Evolutionary conservation across 2,888 invertebrate species (phyloP).

Genomic region (Oxystoma pomonae): DNA sequence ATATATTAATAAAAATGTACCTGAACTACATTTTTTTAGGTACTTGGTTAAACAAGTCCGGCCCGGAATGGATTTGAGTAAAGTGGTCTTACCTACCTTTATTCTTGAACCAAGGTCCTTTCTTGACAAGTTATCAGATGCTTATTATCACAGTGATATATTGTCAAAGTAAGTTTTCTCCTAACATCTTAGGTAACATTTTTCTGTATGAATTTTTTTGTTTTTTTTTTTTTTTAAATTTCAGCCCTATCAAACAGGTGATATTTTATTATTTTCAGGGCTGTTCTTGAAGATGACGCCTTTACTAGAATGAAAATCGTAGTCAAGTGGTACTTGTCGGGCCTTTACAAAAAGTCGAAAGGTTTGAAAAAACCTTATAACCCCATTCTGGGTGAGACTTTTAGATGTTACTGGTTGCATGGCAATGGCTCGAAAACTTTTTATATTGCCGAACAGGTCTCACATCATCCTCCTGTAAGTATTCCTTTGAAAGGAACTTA

Average conservation of each 20-base stretch:
- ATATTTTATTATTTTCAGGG: no score
- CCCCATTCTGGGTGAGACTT: constrained; percentile 89
- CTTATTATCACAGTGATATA: constrained; percentile 91
- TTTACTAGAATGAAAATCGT: constrained; percentile 85
- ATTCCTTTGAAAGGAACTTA: no score
- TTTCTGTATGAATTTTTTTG: constrained; percentile 24
- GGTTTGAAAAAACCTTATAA: constrained; percentile 95
- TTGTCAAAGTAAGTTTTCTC: constrained; percentile 65
- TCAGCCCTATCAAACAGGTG: no score
- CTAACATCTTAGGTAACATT: background rate
- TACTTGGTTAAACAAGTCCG: constrained; percentile 91
- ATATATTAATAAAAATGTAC: no score
- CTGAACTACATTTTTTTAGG: background rate
- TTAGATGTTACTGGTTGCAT: constrained; percentile 89
- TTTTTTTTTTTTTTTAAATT: no score
- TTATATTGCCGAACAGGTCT: constrained; percentile 92
- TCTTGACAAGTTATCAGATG: constrained; percentile 88
- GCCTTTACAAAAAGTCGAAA: constrained; percentile 90
- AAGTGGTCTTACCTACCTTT: constrained; percentile 90
- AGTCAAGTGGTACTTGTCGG: constrained; percentile 88
- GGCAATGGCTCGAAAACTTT: constrained; percentile 78
- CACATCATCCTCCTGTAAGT: constrained; percentile 86
- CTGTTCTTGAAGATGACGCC: constrained; percentile 80
- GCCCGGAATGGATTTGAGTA: constrained; percentile 93
- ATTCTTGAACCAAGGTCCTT: constrained; percentile 92